Base-by-base conservation (phyloP, 2,888 invertebrate genomes). In the Archaeoteleia sp. region DNA sequence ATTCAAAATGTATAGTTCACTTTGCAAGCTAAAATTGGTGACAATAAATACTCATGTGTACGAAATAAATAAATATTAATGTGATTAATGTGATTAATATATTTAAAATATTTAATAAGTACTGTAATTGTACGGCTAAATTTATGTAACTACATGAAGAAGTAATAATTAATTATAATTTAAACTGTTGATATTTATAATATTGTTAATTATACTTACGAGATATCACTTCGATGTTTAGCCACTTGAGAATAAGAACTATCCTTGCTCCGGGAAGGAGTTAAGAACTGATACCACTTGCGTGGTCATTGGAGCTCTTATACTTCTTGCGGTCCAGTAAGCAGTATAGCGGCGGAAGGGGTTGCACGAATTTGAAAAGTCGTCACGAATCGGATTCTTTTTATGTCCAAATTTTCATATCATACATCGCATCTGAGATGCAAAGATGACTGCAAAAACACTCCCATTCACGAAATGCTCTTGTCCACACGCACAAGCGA, bases 221-320 rank as follows among this genome's bases (percentile, higher is more conserved):
- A 60, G 62, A 71, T 35, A 67, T 46, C 32, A 54, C 57, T 53
- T 55, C 39, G 39, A 9, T 32, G 10, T 42, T 58, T 58, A 17
- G 27, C 40, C 32, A 51, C 48, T 65, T 34, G 43, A 57, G 70
- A 74, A 72, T 74, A 74, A 69, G 74, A 75, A 78, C 70, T 78
- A 79, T 78, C 79, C 77, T 79, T 78, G 78, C 79, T 78, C 78
- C 74, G 74, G 70, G 72, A 77, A 74, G 74, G 76, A 80, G 76
- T 76, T 76, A 78, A 78, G 76, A 79, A 83, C 83, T 83, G 83
- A 81, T 83, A 81, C 78, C 67, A 75, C 63, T 76, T 76, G 70
- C 75, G 70, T 73, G 75, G 67, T 74, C 74, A 79, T 78, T 76
- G 76, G 73, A 76, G 74, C 76, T 83, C 82, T 83, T 83, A 83